Conservation (phyloP, 2,113 vertebrate genomes). For the Ptychochromis oligacanthus region DNA sequence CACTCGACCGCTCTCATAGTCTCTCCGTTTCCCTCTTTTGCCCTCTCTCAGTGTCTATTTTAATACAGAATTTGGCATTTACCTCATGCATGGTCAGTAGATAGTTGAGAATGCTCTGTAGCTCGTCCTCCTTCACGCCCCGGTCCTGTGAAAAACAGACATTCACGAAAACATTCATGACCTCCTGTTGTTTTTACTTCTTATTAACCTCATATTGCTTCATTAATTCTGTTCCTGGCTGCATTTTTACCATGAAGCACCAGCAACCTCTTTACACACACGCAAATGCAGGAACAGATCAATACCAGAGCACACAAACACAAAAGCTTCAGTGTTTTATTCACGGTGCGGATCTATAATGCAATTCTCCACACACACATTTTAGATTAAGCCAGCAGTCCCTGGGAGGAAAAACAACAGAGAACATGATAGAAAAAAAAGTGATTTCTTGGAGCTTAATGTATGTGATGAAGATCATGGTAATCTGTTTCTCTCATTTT, state of each 20-base stretch:
- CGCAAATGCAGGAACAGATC: conserved; percentile 27
- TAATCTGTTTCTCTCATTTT: conserved; percentile 15
- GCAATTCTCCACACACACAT: conserved; percentile 44
- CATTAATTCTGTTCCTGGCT: conserved; percentile 19
- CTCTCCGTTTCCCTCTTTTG: conserved; percentile 1
- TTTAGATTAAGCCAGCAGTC: conserved; percentile 23
- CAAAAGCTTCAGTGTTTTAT: conserved; percentile 26
- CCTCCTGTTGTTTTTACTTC: conserved; percentile 2
- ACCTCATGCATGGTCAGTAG: conserved; percentile 99
- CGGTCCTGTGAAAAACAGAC: conserved; percentile 84
- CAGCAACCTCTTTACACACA: background rate
- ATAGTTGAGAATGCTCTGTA: conserved; percentile 99
- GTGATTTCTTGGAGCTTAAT: conserved; percentile 41
- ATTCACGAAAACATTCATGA: background rate
- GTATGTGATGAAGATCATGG: conserved; percentile 6
- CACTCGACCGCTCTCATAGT: conserved; percentile 11
- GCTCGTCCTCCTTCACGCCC: conserved; percentile 98
- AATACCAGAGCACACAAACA: conserved; percentile 31
- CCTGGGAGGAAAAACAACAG: conserved; percentile 20
- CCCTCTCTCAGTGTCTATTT: background rate
- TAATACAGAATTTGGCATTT: conserved; percentile 37
- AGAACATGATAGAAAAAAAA: conserved; percentile 8
- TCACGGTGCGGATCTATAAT: conserved; percentile 55
- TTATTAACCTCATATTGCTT: conserved; percentile 28
- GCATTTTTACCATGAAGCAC: background rate